phyloP scores from a whole-genome alignment of 1,140 invertebrate species.

The Araneus ventricosus region DNA sequence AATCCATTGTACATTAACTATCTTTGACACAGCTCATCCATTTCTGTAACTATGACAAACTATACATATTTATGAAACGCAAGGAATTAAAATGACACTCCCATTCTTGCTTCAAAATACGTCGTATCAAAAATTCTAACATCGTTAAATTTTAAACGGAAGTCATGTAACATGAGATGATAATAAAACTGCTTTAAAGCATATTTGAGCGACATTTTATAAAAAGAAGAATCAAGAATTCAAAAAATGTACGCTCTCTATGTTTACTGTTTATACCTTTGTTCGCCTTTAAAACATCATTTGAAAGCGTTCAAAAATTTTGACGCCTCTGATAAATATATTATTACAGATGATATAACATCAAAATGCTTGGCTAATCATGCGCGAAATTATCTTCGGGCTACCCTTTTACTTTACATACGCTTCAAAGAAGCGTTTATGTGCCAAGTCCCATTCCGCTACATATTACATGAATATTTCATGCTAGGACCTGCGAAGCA shows the following conservation, averaged over 20 bases:
- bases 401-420: constrained; percentile 60
- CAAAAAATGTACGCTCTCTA: neutral
- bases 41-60: too few species aligned
- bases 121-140: too few species aligned
- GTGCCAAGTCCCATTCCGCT: constrained; percentile 59
- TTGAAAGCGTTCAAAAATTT: neutral
- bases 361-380: constrained; percentile 70
- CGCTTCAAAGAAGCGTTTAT: constrained; percentile 69
- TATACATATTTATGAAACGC: too few species aligned
- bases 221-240: neutral
- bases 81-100: too few species aligned
- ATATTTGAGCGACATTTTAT: neutral
- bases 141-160: too few species aligned
- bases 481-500: constrained; percentile 65
- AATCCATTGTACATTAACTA: neutral
- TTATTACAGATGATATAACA: constrained; percentile 65
- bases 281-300: neutral
- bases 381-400: constrained; percentile 57
- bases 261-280: constrained; percentile 18
- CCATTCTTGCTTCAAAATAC: too few species aligned
- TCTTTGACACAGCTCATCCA: neutral
- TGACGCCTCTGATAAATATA: constrained; percentile 65
- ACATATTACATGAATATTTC: constrained; percentile 73
- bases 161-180: too few species aligned
- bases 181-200: neutral